A percentile compares a stretch with the other conserved stretches of the same genome.
Conservation (phyloP, 1,140 invertebrate genomes). For the Anadara kagoshimensis region DNA sequence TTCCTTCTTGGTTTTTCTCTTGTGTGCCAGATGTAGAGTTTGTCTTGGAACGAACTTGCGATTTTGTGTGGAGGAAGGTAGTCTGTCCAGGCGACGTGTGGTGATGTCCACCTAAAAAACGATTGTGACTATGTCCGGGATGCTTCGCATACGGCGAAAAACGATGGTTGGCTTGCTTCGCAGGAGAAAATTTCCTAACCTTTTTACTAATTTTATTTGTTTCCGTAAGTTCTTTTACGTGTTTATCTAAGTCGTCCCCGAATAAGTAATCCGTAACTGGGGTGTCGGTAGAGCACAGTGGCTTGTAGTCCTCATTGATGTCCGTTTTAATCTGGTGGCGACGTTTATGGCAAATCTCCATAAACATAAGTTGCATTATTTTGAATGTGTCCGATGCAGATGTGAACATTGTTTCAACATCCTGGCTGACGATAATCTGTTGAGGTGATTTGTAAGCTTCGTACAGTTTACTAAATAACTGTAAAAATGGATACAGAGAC, state of each 20-base stretch:
- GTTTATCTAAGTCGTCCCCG: no score
- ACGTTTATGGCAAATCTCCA: neutral
- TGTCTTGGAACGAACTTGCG: neutral
- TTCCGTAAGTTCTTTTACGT: conserved; percentile 10
- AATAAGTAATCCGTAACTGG: conserved; percentile 5
- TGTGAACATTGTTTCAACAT: no score
- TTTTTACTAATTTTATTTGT: neutral
- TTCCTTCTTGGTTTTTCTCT: neutral
- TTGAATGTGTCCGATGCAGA: no score
- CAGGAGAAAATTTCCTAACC: neutral
- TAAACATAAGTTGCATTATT: no score
- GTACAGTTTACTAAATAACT: no score
- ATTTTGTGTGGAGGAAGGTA: no score
- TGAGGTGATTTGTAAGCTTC: no score
- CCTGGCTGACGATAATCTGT: no score
- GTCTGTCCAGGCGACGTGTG: no score
- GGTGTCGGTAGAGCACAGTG: neutral
- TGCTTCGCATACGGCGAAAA: neutral
- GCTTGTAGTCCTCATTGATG: neutral
- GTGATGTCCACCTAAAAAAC: neutral
- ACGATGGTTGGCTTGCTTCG: neutral
- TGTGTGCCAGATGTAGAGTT: neutral
- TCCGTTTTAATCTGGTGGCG: conserved; percentile 5
- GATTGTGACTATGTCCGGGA: neutral
- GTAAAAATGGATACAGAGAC: no score